These are phyloP conservation scores for Limonius californicus DNA, from an alignment of 1,140 invertebrate species.

Conservation along the genomic window DNA sequence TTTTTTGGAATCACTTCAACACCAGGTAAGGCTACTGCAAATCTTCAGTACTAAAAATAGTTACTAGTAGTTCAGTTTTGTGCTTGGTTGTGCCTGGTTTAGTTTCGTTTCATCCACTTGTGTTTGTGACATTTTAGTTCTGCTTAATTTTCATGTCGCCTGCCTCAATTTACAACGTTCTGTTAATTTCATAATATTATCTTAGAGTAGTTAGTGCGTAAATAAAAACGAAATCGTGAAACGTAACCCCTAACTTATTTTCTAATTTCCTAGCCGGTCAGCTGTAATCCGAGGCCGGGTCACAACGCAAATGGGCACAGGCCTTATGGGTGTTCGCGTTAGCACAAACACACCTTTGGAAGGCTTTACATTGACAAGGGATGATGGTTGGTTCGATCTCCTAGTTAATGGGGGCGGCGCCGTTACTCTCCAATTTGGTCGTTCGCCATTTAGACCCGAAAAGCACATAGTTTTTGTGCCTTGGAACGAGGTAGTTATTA, in stretches of 20 bases:
- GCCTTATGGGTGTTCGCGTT: conserved; percentile 90
- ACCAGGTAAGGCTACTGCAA: conserved; percentile 76
- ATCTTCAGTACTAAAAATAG: neutral
- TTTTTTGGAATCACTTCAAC: conserved; percentile 97
- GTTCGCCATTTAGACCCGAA: conserved; percentile 85
- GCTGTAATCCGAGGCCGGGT: conserved; percentile 94
- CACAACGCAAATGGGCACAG: conserved; percentile 83
- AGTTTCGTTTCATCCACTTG: conserved; percentile 36
- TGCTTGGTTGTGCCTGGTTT: conserved; percentile 35
- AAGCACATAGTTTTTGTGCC: conserved; percentile 91
- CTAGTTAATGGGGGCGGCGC: conserved; percentile 96
- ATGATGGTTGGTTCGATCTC: conserved; percentile 93
- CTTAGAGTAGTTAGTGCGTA: neutral
- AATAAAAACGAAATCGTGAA: too few species aligned
- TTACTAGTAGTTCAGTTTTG: conserved; percentile 17
- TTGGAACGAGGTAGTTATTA: conserved; percentile 95
- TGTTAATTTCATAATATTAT: neutral
- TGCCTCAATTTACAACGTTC: neutral
- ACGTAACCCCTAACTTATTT: neutral
- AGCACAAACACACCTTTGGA: conserved; percentile 84
- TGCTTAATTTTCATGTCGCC: conserved; percentile 24
- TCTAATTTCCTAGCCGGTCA: conserved; percentile 71
- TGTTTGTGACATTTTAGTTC: conserved; percentile 38
- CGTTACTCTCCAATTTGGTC: conserved; percentile 89
- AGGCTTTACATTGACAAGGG: conserved; percentile 90